Evolutionary conservation across 2,888 invertebrate genomes (phyloP), one percentile per base, ranked within the genome.

Genomic region (Caenorhabditis drosophilae): DNA sequence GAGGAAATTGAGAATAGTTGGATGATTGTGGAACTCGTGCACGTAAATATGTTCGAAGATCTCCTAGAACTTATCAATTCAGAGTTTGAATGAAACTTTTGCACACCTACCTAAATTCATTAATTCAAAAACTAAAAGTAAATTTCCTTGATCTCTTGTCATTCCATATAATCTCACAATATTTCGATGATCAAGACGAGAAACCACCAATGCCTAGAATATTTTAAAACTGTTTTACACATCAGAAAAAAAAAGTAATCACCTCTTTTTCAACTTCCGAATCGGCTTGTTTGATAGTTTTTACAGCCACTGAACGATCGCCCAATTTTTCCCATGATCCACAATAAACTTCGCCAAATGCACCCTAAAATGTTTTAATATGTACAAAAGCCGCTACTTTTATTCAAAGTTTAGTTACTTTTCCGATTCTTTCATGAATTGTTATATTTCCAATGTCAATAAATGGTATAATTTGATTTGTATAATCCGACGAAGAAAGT

Each of bases 111-210:
- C 97, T 77, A 92, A 90, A 18, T 92, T 91, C 95, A 97, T 96
- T 84, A 92, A 94, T 85, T 98, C 97, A 85, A 97, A 97, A 22
- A 82, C 77, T 12, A 98, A 86, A 92, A 96, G 94, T 83, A 93
- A 93, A 84, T 91, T 88, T n/a, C 31, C 50, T 18, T 52, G 50
- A n/a, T 73, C 59, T 4, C 60, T 18, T 9, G 72, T 64, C 48
- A 74, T 57, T 36, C 76, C 76, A 34, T 63, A 68, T 18, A 74
- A 34, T n/a, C 63, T 56, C 45, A 96, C 93, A 80, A 97, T 93
- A 84, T 97, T 96, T 0, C 92, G 92, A 86, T 97, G 96, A 67
- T 91, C 90, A 60, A 97, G 86, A 84, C 95, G 93, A 0, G 27
- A 41, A 9, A 41, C 2, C 3, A 50, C 16, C 12, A 25, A 11